Evolutionary conservation across 1,140 invertebrate species (phyloP).

Genomic region (Tribolium madens): DNA sequence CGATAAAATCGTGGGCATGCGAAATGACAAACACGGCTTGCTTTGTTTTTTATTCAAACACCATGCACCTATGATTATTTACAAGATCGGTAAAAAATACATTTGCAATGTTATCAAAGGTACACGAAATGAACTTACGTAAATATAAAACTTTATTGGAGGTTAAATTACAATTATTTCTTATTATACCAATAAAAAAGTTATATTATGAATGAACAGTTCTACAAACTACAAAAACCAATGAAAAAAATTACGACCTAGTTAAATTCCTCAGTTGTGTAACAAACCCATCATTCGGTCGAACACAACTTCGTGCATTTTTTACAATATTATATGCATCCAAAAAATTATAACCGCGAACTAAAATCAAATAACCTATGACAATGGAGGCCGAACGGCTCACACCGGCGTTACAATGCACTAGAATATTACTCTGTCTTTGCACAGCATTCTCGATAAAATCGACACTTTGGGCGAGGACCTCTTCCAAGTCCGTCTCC

Average conservation of each 20-base stretch:
- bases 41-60: not conserved
- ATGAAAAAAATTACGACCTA: conserved; percentile 15
- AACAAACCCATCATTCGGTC: conserved; percentile 85
- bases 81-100: too few species aligned
- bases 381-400: conserved; percentile 87
- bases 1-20: too few species aligned
- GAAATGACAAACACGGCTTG: too few species aligned
- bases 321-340: conserved; percentile 81
- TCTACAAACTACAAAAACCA: conserved; percentile 17
- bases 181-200: conserved; percentile 38
- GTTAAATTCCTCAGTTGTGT: conserved; percentile 67
- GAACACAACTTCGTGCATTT: conserved; percentile 73
- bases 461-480: conserved; percentile 69
- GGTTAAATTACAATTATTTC: conserved; percentile 31
- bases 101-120: not conserved
- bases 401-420: conserved; percentile 94
- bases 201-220: not conserved
- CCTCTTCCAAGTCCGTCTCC: conserved; percentile 71
- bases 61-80: not conserved
- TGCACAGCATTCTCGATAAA: conserved; percentile 69
- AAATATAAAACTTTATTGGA: conserved; percentile 45
- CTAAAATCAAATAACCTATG: conserved; percentile 86
- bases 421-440: conserved; percentile 74
- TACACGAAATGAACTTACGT: not conserved
- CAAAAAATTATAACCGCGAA: conserved; percentile 72